These are phyloP conservation scores for Drosophila neutralis DNA, from an alignment of 2,888 invertebrate species.

Conservation along the genomic window DNA sequence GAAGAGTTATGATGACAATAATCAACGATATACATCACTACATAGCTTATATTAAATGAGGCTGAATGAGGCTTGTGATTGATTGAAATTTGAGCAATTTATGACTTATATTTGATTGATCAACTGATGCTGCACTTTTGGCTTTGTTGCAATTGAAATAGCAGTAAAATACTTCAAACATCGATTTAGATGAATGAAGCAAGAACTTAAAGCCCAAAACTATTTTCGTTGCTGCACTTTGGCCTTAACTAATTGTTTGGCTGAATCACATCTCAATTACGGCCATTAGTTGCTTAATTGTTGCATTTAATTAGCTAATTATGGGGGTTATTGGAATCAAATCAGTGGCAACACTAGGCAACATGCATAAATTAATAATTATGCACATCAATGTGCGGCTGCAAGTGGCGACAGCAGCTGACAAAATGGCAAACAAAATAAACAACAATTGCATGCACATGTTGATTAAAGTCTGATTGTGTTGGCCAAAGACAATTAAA, in stretches of 20 bases:
- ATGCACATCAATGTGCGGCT: slow-evolving; percentile 33
- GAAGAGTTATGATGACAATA: too few species aligned
- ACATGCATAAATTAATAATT: slow-evolving; percentile 44
- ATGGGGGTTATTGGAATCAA: not conserved
- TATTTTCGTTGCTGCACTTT: not conserved
- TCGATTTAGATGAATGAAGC: not conserved
- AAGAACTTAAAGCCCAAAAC: not conserved
- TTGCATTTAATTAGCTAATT: slow-evolving; percentile 44
- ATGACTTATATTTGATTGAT: not conserved
- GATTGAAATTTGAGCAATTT: too few species aligned
- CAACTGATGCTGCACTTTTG: not conserved
- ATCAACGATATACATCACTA: accelerated
- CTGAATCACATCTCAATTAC: slow-evolving; percentile 38
- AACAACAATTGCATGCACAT: slow-evolving; percentile 39
- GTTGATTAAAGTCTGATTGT: slow-evolving; percentile 62
- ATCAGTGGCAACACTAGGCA: not conserved
- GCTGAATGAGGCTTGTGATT: too few species aligned
- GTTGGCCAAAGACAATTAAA: slow-evolving; percentile 58
- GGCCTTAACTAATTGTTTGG: slow-evolving; percentile 8
- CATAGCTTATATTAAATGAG: too few species aligned
- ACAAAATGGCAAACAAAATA: slow-evolving; percentile 33
- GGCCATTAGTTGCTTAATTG: slow-evolving; percentile 34
- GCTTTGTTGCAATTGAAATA: not conserved
- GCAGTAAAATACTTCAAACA: too few species aligned
- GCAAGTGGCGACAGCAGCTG: slow-evolving; percentile 57